phyloP scores from a whole-genome alignment of 2,888 invertebrate genomes.

The Lycaena phlaeas region DNA sequence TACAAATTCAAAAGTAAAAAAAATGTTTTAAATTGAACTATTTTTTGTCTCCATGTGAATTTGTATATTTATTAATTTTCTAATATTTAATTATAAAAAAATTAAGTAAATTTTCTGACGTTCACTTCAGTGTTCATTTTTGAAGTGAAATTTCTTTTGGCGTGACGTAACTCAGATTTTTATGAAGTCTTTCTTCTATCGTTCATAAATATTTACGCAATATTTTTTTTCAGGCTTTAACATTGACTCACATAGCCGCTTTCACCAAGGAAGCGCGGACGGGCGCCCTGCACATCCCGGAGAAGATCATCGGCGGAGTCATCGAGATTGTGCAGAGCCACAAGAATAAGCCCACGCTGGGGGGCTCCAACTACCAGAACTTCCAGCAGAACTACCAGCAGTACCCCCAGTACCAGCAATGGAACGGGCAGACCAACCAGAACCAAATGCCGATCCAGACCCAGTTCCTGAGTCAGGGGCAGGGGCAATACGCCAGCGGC shows the following conservation, averaged over 20 bases:
- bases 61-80: too few species aligned
- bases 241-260: conserved; percentile 10
- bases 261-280: conserved; percentile 28
- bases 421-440: conserved; percentile 25
- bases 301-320: conserved; percentile 61
- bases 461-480: conserved; percentile 26
- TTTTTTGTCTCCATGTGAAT: too few species aligned
- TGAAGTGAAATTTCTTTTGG: too few species aligned
- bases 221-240: not conserved
- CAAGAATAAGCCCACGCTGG: conserved; percentile 43
- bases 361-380: conserved; percentile 18
- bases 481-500: conserved; percentile 27
- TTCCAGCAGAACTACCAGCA: conserved; percentile 27
- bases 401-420: conserved; percentile 31
- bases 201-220: too few species aligned
- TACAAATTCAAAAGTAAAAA: too few species aligned
- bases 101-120: too few species aligned
- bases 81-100: too few species aligned
- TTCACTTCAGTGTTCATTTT: too few species aligned
- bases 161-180: too few species aligned
- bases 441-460: conserved; percentile 27
- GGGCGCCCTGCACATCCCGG: conserved; percentile 47
- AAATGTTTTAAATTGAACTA: too few species aligned
- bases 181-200: too few species aligned
- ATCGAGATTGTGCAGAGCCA: conserved; percentile 58